Evolutionary conservation across 2,888 invertebrate genomes (phyloP), one percentile per base, ranked within the genome.

Genomic region (Acleris literana): DNA sequence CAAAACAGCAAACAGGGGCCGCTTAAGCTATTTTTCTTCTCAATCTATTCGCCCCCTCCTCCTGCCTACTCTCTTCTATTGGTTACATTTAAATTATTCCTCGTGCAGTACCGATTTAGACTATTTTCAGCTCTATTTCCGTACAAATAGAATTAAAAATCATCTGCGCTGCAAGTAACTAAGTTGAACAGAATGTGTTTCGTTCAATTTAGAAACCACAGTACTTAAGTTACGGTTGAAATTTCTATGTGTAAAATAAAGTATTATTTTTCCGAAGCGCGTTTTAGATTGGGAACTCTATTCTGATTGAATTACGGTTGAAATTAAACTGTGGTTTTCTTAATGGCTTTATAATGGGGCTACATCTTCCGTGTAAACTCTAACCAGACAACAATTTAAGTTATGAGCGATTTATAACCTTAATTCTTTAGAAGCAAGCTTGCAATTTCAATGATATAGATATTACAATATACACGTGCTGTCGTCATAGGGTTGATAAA

Each of bases 41-140:
- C 1, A 39, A 25, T n/a, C 13, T 17, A 6, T 29, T 7, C 18
- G n/a, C 7, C 22, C 3, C 62, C 48, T 33, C 62, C 55, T 9
- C 7, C 17, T 62, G 48, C 62, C 48, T 62, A 39, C 33, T 4
- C n/a, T 6, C 22, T 17, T 17, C 46, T n/a, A 46, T 46, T 46
- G 46, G 46, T 17, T 46, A 17, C 46, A n/a, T n/a, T n/a, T 0
- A n/a, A 13, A 13, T 4, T 6, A 16, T 46, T 2, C 6, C 46
- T 46, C 46, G 5, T 46, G 6, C 16, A 17, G 46, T 17, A 46
- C 17, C n/a, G 6, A 17, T 46, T 46, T 17, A 46, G 17, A 46
- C 6, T 17, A n/a, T 46, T 17, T 46, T 46, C n/a, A n/a, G 6
- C 7, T n/a, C 17, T n/a, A 46, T 7, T 0, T 1, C 6, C 5